phyloP scores from a whole-genome alignment of 1,140 invertebrate species.

The Popillia japonica region DNA sequence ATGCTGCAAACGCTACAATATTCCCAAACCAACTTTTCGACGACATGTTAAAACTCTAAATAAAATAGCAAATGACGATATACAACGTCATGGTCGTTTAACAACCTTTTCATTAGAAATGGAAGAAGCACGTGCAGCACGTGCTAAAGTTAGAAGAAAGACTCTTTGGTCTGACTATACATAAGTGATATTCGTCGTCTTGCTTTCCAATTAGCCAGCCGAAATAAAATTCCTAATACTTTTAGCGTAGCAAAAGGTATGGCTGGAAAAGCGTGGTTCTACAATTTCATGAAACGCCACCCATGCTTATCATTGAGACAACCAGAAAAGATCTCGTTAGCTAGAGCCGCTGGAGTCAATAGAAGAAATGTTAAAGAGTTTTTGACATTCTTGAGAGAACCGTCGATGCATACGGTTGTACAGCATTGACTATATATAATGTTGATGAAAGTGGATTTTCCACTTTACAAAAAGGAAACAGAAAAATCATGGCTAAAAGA shows the following conservation, averaged over 20 bases:
- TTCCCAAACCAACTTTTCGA: conserved; percentile 13
- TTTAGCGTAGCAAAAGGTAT: conserved; percentile 33
- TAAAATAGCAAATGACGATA: conserved; percentile 25
- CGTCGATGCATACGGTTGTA: not conserved
- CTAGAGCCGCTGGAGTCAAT: conserved; percentile 40
- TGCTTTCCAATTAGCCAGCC: conserved; percentile 22
- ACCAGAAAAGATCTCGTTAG: conserved; percentile 37
- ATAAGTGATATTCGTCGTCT: conserved; percentile 9
- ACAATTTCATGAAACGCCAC: conserved; percentile 39
- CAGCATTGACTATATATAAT: conserved; percentile 5
- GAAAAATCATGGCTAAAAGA: not conserved
- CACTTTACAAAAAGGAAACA: conserved; percentile 1
- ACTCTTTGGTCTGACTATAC: conserved; percentile 31
- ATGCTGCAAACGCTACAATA: not conserved
- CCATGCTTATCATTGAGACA: conserved; percentile 35
- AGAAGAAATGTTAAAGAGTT: conserved; percentile 4
- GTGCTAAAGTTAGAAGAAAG: not conserved
- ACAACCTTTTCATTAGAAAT: conserved; percentile 8
- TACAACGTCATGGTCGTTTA: not conserved
- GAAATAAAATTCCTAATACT: conserved; percentile 6
- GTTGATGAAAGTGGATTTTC: conserved; percentile 27
- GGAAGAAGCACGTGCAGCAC: not conserved
- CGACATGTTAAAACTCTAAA: not conserved
- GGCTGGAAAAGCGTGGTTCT: conserved; percentile 39
- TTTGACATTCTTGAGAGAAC: conserved; percentile 14